Base-by-base conservation (phyloP, 2,888 invertebrate species). In the Vanessa cardui region DNA sequence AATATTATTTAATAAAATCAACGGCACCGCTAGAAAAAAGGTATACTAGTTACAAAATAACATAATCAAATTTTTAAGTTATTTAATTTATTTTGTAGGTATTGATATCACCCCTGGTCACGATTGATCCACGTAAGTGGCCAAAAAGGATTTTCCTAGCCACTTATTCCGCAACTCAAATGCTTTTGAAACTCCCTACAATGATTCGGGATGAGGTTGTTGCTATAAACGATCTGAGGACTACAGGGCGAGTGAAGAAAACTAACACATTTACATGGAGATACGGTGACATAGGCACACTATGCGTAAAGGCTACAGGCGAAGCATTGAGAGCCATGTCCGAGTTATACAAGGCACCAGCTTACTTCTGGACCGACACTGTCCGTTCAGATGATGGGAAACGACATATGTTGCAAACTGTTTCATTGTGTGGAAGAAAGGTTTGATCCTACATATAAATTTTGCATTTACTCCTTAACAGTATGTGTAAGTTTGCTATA, bases 341-440 rank as follows among this genome's bases (percentile, higher is more conserved):
- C 1, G 88, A 90, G 54, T 78, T 83, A 4, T 92, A 92, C 64
- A 81, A 84, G 58, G 91, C 91, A 0, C 92, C 92, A 0, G 83
- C 85, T 1, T 84, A 85, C 54, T 76, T 92, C n/a, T 92, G 92
- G 92, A 81, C 83, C 0, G 95, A 96, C 77, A 87, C 95, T 1
- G 89, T 95, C 0, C 84, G 94, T 26, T 91, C 93, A 21, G 90
- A 94, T 69, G 93, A 93, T 54, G 94, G 94, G 1, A 89, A 89
- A 58, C 89, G 93, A 26, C 93, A 94, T 79, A 83, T 93, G 52
- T 77, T 95, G 66, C 95, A 95, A 79, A 95, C 94, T 0, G 94
- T 95, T 16, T 95, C 95, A 0, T 88, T 95, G 31, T 95, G 95
- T 78, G 96, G 96, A 2, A 89, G 96, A 72, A 96, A 96, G 89